Evolutionary conservation across 2,797 vertebrate genomes (phyloP).

Genomic region (Semotilus atromaculatus): DNA sequence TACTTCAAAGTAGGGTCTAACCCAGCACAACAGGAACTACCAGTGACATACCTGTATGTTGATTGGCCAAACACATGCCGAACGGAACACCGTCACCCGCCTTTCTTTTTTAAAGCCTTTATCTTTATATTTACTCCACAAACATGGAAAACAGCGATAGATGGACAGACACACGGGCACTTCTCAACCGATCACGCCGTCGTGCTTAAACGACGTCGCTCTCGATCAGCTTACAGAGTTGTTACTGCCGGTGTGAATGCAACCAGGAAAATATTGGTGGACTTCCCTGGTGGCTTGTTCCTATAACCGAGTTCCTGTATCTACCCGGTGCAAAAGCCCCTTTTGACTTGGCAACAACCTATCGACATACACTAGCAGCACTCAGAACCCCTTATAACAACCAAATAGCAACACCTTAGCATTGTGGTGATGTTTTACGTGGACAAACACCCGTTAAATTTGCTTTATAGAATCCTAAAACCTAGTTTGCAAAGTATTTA

Average conservation of each 20-base stretch:
- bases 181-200: no score
- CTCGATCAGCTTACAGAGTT: not conserved
- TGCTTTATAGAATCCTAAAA: constrained; percentile 44
- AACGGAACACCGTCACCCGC: not conserved
- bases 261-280: not conserved
- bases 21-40: not conserved
- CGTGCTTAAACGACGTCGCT: no score
- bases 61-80: not conserved
- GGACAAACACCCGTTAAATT: not conserved
- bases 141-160: no score
- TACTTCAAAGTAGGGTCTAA: no score
- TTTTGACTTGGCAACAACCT: not conserved
- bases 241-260: not conserved
- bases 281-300: not conserved
- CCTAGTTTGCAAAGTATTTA: constrained; percentile 35
- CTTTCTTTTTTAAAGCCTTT: not conserved
- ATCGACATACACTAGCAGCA: not conserved
- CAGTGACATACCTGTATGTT: not conserved
- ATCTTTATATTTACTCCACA: no score
- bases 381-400: not conserved
- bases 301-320: not conserved
- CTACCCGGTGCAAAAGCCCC: not conserved
- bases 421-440: not conserved
- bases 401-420: not conserved
- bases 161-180: no score